Percentiles rank a stretch among this genome's conserved stretches.
These are phyloP conservation scores for Potamilus streckersoni DNA, from an alignment of 1,140 invertebrate species.

Conservation along the genomic window DNA sequence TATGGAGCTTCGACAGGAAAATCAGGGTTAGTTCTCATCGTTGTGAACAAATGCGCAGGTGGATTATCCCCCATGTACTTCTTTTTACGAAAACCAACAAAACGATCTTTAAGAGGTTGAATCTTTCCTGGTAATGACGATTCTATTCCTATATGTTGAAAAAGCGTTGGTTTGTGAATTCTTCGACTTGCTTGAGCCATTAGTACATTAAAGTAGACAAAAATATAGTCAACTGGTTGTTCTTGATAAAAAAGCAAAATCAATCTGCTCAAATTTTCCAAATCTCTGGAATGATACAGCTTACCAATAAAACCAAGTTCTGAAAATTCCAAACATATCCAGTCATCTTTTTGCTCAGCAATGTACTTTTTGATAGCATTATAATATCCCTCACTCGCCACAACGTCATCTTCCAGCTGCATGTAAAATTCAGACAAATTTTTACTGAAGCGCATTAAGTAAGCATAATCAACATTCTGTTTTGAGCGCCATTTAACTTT, in stretches of 20 bases:
- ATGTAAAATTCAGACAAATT: slow-evolving; percentile 59
- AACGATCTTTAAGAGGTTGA: slow-evolving; percentile 85
- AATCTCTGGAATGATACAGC: slow-evolving; percentile 56
- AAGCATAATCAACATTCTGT: slow-evolving; percentile 62
- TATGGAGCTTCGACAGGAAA: slow-evolving; percentile 43
- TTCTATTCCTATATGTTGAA: slow-evolving; percentile 64
- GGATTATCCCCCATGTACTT: slow-evolving; percentile 49
- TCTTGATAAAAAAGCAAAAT: slow-evolving; percentile 62
- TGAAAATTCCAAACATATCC: slow-evolving; percentile 62
- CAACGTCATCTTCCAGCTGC: slow-evolving; percentile 64
- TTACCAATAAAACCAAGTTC: slow-evolving; percentile 65
- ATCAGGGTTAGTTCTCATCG: slow-evolving; percentile 28
- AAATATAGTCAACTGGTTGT: slow-evolving; percentile 65
- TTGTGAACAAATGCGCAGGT: slow-evolving; percentile 40
- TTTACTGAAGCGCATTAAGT: slow-evolving; percentile 55
- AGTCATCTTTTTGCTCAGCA: slow-evolving; percentile 35
- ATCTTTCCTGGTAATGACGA: slow-evolving; percentile 85
- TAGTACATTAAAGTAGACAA: slow-evolving; percentile 59
- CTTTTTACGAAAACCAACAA: slow-evolving; percentile 43
- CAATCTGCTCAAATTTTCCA: slow-evolving; percentile 57
- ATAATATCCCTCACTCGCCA: slow-evolving; percentile 48
- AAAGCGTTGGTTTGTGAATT: slow-evolving; percentile 57
- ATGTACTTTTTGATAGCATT: slow-evolving; percentile 54
- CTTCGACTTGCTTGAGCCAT: slow-evolving; percentile 39
- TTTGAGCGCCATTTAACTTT: slow-evolving; percentile 63